Evolutionary conservation across 2,888 invertebrate genomes (phyloP), one percentile per base, ranked within the genome.

Genomic region (Pandemis heparana): DNA sequence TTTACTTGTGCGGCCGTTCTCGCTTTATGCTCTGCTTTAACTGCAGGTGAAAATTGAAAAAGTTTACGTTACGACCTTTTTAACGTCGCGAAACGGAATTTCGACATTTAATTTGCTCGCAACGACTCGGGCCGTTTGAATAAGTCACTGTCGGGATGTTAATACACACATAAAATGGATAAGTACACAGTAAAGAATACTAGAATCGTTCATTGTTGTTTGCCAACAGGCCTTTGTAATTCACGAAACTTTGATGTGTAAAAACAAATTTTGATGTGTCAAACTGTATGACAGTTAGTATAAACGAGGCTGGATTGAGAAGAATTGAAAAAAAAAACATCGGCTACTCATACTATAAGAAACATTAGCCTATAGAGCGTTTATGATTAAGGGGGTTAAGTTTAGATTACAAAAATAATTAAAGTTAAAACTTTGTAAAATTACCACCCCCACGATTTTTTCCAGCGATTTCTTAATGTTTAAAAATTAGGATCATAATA

Each of bases 31-130:
- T 83, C 85, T 86, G 86, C 85, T 89, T 89, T 90, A 91, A 91
- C 89, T 90, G 88, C 86, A 92, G 89, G 91, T 92, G 92, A 91
- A 93, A 94, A 93, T 94, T 94, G 91, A 92, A 94, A 94, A 94
- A 92, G 90, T 93, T 92, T 91, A 92, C 88, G 90, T 92, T 89
- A 92, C 88, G 89, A 92, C 84, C 83, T 81, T 84, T 91, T 90
- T 90, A 89, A 87, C 86, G 85, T 89, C 89, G 83, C 80, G 82
- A 85, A 90, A 89, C 83, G 88, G 83, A 85, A 86, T 83, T 84
- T 83, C 80, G 78, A 82, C 81, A 80, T 88, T 84, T 91, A 92
- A 92, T 93, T 86, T 85, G 81, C 78, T 80, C 77, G 75, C 72
- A 74, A 70, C 73, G 51, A 59, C 51, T 51, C 32, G 70, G 56